These are phyloP conservation scores for Danaus plexippus DNA, from an alignment of 1,140 invertebrate species.

Conservation along the genomic window DNA sequence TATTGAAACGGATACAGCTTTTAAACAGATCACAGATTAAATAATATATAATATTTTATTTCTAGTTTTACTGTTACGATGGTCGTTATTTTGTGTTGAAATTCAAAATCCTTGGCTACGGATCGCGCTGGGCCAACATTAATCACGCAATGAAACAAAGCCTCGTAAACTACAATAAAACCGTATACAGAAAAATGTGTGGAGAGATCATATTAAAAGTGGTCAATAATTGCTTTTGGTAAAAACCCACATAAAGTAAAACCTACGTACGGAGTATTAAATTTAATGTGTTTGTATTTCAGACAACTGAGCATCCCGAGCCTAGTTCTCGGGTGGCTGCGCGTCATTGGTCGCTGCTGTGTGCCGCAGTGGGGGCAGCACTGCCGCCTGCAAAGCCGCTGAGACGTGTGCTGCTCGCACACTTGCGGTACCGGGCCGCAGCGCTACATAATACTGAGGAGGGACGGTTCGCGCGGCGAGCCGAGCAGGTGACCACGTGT, in stretches of 20 bases:
- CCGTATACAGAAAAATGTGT: too few species aligned
- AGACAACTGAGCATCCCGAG: constrained; percentile 94
- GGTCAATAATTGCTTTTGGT: too few species aligned
- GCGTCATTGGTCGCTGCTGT: constrained; percentile 93
- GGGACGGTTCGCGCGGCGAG: constrained; percentile 94
- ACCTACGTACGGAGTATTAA: background rate
- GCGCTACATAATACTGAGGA: constrained; percentile 91
- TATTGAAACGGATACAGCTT: constrained; percentile 9
- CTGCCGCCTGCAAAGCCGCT: constrained; percentile 87
- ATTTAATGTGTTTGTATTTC: background rate
- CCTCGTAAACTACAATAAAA: too few species aligned
- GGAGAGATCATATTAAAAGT: too few species aligned
- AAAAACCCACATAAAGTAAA: too few species aligned
- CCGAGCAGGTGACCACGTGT: constrained; percentile 80
- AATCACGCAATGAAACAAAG: too few species aligned
- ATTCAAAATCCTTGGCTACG: too few species aligned
- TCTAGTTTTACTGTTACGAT: too few species aligned
- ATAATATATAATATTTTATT: too few species aligned
- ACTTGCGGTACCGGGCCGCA: constrained; percentile 89
- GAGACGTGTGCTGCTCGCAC: constrained; percentile 90
- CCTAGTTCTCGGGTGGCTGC: constrained; percentile 79
- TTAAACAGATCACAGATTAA: background rate
- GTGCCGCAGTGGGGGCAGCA: constrained; percentile 89
- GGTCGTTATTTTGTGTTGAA: too few species aligned
- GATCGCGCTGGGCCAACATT: too few species aligned